A percentile compares a stretch with the other conserved stretches of the same genome.
phyloP scores from a whole-genome alignment of 2,888 invertebrate species.

The Lasioglossum oenotherae region DNA sequence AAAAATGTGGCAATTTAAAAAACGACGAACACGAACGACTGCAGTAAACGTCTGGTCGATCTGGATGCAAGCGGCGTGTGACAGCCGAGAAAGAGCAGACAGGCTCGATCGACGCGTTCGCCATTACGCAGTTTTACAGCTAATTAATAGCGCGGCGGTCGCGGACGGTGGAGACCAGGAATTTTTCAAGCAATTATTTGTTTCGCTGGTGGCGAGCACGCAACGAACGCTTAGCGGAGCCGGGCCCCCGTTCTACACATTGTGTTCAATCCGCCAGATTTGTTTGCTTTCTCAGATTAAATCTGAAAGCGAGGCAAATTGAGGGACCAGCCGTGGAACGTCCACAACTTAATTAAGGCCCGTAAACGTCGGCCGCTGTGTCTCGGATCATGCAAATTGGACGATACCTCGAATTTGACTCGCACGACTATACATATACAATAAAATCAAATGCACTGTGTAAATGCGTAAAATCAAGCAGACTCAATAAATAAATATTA shows the following conservation, averaged over 20 bases:
- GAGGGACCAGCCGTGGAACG: not conserved
- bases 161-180: conserved; percentile 77
- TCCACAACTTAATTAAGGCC: conserved; percentile 25
- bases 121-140: conserved; percentile 74
- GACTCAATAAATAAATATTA: no score
- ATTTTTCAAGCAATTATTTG: conserved; percentile 79
- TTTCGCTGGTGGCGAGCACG: conserved; percentile 59
- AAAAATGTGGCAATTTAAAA: not conserved
- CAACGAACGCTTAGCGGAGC: conserved; percentile 24
- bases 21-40: not conserved
- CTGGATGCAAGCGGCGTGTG: conserved; percentile 35
- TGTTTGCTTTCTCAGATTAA: conserved; percentile 40
- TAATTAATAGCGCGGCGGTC: conserved; percentile 78
- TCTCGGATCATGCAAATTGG: not conserved
- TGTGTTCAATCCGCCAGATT: conserved; percentile 27
- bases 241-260: conserved; percentile 1
- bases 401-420: not conserved
- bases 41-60: not conserved
- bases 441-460: not conserved
- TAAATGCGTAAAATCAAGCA: not conserved
- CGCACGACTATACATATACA: not conserved
- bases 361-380: not conserved
- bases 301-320: conserved; percentile 45
- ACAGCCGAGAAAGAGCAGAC: conserved; percentile 48
- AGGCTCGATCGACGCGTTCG: conserved; percentile 63